Conservation (phyloP, 2,797 vertebrate genomes). For the Megalops cyprinoides region DNA sequence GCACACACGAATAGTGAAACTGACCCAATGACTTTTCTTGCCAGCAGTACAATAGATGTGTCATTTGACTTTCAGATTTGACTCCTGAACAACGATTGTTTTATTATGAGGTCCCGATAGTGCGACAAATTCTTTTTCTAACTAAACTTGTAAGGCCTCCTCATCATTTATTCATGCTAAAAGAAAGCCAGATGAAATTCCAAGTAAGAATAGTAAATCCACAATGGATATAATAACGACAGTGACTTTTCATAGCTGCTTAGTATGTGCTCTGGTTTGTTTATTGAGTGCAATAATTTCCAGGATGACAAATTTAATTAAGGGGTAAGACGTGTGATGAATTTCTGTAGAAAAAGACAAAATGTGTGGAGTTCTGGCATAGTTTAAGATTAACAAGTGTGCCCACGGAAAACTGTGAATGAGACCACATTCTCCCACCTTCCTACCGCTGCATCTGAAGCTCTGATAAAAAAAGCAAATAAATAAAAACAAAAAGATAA, state of each 20-base stretch:
- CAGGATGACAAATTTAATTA: slow-evolving; percentile 65
- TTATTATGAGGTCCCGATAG: slow-evolving; percentile 68
- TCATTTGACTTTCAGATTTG: slow-evolving; percentile 49
- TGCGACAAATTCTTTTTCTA: slow-evolving; percentile 73
- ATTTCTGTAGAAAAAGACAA: slow-evolving; percentile 67
- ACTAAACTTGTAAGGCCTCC: slow-evolving; percentile 80
- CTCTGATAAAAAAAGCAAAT: slow-evolving; percentile 65
- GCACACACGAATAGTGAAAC: too few relatives aligned
- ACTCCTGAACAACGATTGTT: slow-evolving; percentile 75
- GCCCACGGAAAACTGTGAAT: slow-evolving; percentile 54
- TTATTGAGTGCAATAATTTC: slow-evolving; percentile 65
- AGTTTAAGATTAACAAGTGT: slow-evolving; percentile 53
- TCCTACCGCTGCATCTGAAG: slow-evolving; percentile 33
- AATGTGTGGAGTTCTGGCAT: slow-evolving; percentile 63
- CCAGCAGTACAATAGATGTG: slow-evolving; percentile 46
- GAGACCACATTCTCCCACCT: slow-evolving; percentile 21
- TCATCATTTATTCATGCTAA: slow-evolving; percentile 76
- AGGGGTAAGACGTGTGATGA: slow-evolving; percentile 74
- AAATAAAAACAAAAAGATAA: too few relatives aligned
- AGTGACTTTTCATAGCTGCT: slow-evolving; percentile 68
- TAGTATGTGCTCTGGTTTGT: slow-evolving; percentile 58
- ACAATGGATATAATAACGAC: slow-evolving; percentile 69
- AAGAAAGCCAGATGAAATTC: slow-evolving; percentile 69
- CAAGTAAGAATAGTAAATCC: slow-evolving; percentile 73
- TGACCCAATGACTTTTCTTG: slow-evolving; percentile 62